Conservation (phyloP, 2,888 invertebrate species). For the Bellardia pandia region DNA sequence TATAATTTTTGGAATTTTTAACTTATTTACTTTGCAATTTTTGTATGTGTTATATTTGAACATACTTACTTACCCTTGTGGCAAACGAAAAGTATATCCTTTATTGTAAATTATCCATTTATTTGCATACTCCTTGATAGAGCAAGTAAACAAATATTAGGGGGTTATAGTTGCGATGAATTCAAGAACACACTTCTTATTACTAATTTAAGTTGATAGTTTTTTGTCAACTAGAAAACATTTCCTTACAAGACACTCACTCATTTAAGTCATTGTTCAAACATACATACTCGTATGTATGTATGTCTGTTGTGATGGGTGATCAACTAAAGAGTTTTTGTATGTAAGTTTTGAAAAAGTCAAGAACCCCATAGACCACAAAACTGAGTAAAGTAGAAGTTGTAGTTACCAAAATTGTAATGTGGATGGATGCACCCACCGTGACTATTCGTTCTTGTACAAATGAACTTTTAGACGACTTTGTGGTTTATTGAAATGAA, state of each 20-base stretch:
- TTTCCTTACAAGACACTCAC: conserved; percentile 35
- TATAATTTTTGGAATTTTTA: too few relatives aligned
- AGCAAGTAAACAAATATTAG: not conserved
- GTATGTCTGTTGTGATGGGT: not conserved
- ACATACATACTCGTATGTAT: not conserved
- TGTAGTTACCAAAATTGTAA: conserved; percentile 58
- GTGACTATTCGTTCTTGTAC: conserved; percentile 57
- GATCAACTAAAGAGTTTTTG: conserved; percentile 26
- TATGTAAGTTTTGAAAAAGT: conserved; percentile 58
- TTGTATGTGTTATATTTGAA: not conserved
- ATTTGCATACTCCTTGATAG: not conserved
- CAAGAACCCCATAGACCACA: conserved; percentile 68
- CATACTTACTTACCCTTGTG: conserved; percentile 62
- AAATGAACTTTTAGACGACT: conserved; percentile 55
- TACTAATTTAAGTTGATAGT: not conserved
- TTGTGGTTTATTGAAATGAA: conserved; percentile 47
- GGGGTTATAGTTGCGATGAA: not conserved
- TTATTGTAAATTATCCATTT: conserved; percentile 15
- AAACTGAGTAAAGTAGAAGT: not conserved
- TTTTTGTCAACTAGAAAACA: conserved; percentile 39
- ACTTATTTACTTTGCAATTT: not conserved
- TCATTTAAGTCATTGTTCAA: not conserved
- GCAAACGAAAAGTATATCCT: conserved; percentile 39
- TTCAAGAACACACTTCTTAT: not conserved
- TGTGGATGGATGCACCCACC: conserved; percentile 43